A percentile compares a stretch with the other conserved stretches of the same genome.
Evolutionary conservation across 2,888 invertebrate species (phyloP).

Genomic region (Agrotis puta): DNA sequence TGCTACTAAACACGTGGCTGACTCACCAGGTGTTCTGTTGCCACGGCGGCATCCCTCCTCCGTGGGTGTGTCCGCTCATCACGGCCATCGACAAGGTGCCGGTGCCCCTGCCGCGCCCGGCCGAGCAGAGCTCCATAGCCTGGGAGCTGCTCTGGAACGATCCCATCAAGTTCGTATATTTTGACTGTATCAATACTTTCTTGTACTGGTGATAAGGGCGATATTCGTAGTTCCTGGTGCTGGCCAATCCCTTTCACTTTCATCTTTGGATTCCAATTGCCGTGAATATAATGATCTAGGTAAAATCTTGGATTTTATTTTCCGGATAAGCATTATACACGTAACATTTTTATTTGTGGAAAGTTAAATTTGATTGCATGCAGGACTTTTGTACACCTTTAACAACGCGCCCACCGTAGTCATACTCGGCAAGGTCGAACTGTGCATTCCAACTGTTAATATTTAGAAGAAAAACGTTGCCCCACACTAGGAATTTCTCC

Average conservation of each 20-base stretch:
- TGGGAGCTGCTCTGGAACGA: conserved; percentile 96
- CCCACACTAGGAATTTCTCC: no score
- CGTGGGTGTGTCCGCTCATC: conserved; percentile 92
- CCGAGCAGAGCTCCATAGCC: conserved; percentile 93
- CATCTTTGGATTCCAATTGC: neutral
- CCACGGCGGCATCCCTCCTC: conserved; percentile 95
- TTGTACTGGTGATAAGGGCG: neutral
- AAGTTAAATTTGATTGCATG: no score
- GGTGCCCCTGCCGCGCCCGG: conserved; percentile 92
- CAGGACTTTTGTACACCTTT: no score
- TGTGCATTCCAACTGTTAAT: no score
- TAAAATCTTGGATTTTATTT: neutral
- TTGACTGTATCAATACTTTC: no score
- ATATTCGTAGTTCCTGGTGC: neutral
- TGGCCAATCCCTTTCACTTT: neutral
- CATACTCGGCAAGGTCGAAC: no score
- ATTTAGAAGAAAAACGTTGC: no score
- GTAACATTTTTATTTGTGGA: no score
- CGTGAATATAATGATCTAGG: neutral
- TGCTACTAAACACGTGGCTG: neutral
- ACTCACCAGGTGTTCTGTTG: conserved; percentile 93
- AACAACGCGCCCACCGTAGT: no score
- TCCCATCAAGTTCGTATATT: conserved; percentile 89
- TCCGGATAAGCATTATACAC: neutral
- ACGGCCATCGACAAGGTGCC: conserved; percentile 93